Percentiles rank a stretch among this genome's conserved stretches.
Evolutionary conservation across 2,888 invertebrate genomes (phyloP).

Genomic region (Scotopteryx bipunctaria): DNA sequence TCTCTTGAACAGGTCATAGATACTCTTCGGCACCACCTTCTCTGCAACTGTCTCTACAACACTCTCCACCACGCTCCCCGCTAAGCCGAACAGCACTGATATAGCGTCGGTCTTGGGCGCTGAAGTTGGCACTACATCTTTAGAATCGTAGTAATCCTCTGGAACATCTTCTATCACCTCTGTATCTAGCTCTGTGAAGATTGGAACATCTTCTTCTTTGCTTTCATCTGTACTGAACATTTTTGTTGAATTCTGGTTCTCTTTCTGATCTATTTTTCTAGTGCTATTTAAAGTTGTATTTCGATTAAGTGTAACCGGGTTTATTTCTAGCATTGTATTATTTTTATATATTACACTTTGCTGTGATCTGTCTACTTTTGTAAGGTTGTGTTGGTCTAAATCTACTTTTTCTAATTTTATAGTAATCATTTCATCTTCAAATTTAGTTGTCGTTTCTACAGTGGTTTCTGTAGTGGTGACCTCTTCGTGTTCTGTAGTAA

Average conservation of each 20-base stretch:
- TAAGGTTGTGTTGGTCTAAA: background rate
- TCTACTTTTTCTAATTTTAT: constrained; percentile 3
- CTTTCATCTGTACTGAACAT: constrained; percentile 42
- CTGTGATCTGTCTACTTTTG: background rate
- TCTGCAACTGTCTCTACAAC: constrained; percentile 75
- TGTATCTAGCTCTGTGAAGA: constrained; percentile 68
- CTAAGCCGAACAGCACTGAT: constrained; percentile 73
- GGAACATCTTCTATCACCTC: constrained; percentile 63
- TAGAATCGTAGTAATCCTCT: constrained; percentile 75
- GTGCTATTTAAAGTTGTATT: constrained; percentile 1
- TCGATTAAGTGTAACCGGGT: constrained; percentile 4
- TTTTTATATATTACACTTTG: background rate
- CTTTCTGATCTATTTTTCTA: background rate
- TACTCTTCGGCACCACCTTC: constrained; percentile 71
- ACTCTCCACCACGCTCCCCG: constrained; percentile 75
- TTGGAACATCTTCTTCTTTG: constrained; percentile 56
- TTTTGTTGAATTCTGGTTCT: constrained; percentile 11
- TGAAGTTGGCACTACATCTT: constrained; percentile 70
- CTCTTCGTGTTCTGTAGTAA: constrained; percentile 33
- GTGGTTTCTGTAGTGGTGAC: constrained; percentile 34
- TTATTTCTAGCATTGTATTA: background rate
- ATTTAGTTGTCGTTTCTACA: constrained; percentile 29
- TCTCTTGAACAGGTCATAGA: constrained; percentile 71
- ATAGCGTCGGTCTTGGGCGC: constrained; percentile 72
- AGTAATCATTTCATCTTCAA: constrained; percentile 8